Percentiles rank a stretch among this genome's conserved stretches.
These are phyloP conservation scores for Drosophila fuyamai DNA, from an alignment of 1,140 invertebrate genomes.

Conservation along the genomic window DNA sequence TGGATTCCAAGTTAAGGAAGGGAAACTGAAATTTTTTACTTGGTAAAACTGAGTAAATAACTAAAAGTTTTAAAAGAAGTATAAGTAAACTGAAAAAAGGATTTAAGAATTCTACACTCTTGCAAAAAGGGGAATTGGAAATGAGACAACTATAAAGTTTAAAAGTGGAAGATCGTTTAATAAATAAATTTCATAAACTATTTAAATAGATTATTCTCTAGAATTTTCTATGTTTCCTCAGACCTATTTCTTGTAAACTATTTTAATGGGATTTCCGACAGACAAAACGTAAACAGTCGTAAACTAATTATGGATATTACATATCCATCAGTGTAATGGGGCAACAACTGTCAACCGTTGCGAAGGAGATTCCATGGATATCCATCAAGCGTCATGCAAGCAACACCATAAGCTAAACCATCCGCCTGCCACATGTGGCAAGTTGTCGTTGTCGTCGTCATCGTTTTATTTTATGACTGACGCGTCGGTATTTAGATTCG, in stretches of 20 bases:
- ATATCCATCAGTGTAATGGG: conserved; percentile 65
- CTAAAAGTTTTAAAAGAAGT: neutral
- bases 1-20: neutral
- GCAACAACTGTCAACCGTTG: conserved; percentile 59
- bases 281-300: conserved; percentile 40
- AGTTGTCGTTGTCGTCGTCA: conserved; percentile 37
- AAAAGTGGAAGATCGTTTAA: neutral
- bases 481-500: conserved; percentile 47
- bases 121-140: neutral
- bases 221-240: no score
- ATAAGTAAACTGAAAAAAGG: neutral
- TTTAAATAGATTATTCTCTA: neutral
- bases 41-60: neutral
- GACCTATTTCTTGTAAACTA: neutral
- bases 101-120: neutral
- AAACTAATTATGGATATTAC: conserved; percentile 71
- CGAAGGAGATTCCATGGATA: conserved; percentile 28
- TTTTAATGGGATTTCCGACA: conserved; percentile 6
- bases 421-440: conserved; percentile 53
- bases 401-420: conserved; percentile 44
- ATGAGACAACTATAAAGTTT: neutral
- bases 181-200: no score
- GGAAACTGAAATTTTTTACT: neutral
- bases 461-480: conserved; percentile 45
- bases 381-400: conserved; percentile 52